Base-by-base conservation (phyloP, 37 sponge, comb jelly and placozoan species). In the Aphrocallistes beatrix region DNA sequence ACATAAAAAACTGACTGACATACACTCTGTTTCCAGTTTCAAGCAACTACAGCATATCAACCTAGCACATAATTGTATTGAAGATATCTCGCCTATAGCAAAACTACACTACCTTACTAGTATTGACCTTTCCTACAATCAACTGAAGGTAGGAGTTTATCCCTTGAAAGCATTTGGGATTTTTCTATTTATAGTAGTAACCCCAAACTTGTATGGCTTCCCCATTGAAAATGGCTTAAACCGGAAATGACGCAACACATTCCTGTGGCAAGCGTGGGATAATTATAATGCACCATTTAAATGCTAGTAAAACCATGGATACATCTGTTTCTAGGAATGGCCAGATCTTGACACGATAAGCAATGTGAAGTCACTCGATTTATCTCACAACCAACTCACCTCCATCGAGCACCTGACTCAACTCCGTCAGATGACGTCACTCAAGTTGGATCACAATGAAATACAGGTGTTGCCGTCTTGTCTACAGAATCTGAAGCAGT, bases 391-490 rank as follows among this genome's bases (percentile, higher is more conserved):
- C n/a, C 75, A 60, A 30, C 75, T 60, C 28, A 60, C 75, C n/a
- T 32, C 75, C 8, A 60, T 60, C 34, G 75, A 60, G n/a, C 75
- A 60, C 34, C 1, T 60, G n/a, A 60, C 75, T 3, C 8, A 60
- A 8, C 21, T 60, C 32, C 10, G 75, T 25, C 75, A 60, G 21
- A 60, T 60, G 32, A 21, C 32, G 34, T 60, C 75, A 60, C 75
- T 60, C 75, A 60, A 30, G n/a, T 60, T 60, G 34, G 75, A 60
- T 60, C 75, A 60, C 75, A 60, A 60, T 60, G 28, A 60, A 60
- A 60, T 60, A 60, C 75, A 60, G 75, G 75, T 60, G 75, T 60
- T 60, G 34, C 75, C 75, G 1, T 60, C 75, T 60, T 25, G 75
- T 60, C 34, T 60, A 60, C 75, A 60, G 75, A 60, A 60, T 60